phyloP scores from a whole-genome alignment of 2,888 invertebrate species.

The Aleiodes testaceus region DNA sequence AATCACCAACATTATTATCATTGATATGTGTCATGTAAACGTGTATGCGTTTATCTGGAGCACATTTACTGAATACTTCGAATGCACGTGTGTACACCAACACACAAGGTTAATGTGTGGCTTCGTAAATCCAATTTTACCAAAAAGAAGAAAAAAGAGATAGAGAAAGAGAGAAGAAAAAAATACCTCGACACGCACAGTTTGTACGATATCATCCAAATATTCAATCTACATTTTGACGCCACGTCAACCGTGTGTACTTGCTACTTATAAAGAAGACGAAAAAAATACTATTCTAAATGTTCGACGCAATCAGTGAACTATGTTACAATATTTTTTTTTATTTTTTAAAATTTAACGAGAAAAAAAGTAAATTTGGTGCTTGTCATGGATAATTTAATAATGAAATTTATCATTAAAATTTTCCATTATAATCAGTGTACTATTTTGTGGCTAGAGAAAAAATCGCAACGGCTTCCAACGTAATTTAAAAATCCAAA shows the following conservation, averaged over 20 bases:
- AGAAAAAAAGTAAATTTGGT: constrained; percentile 20
- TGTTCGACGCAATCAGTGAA: neutral
- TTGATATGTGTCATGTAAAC: constrained; percentile 4
- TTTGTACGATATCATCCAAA: constrained; percentile 17
- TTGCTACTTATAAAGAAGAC: no score
- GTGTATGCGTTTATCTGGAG: constrained; percentile 13
- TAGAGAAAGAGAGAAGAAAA: no score
- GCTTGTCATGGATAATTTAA: constrained; percentile 28
- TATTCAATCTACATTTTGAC: constrained; percentile 13
- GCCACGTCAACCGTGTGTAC: neutral
- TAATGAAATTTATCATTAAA: neutral
- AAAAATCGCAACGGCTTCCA: constrained; percentile 1
- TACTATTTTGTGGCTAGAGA: neutral
- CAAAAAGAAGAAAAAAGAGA: constrained; percentile 44
- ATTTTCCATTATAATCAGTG: neutral
- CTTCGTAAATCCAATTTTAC: constrained; percentile 67
- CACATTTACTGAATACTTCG: constrained; percentile 11
- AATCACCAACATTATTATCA: constrained; percentile 2
- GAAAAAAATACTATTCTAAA: neutral
- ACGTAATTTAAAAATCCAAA: neutral
- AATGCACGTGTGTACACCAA: constrained; percentile 56
- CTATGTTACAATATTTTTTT: neutral
- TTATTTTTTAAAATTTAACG: constrained; percentile 2
- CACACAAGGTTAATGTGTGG: constrained; percentile 56
- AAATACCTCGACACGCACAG: neutral